phyloP scores from a whole-genome alignment of 1,140 invertebrate species.

The Amyelois transitella region DNA sequence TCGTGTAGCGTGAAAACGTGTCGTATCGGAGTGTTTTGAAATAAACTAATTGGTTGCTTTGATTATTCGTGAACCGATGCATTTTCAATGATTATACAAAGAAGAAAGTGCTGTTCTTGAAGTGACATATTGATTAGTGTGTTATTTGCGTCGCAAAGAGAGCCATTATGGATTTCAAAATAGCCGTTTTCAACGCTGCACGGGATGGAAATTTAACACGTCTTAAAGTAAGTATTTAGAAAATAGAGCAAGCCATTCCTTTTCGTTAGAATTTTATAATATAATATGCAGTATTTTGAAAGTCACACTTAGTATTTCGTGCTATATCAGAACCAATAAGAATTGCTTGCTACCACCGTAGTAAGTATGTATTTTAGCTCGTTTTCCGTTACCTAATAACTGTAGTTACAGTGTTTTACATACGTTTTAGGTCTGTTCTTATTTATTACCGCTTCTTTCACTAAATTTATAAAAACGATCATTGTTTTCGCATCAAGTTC shows the following conservation, averaged over 20 bases:
- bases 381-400: background rate
- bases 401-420: background rate
- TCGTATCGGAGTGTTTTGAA: conserved; percentile 68
- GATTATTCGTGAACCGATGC: conserved; percentile 45
- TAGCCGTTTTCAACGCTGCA: conserved; percentile 68
- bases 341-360: too few species aligned
- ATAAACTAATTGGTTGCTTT: conserved; percentile 59
- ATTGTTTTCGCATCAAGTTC: too few species aligned
- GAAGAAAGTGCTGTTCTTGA: conserved; percentile 62
- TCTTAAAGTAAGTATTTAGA: conserved; percentile 59
- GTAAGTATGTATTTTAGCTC: background rate
- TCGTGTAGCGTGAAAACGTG: conserved; percentile 35
- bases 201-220: conserved; percentile 65
- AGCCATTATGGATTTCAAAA: conserved; percentile 72
- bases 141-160: conserved; percentile 48
- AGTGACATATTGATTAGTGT: conserved; percentile 52
- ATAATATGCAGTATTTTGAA: too few species aligned
- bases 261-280: too few species aligned
- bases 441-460: too few species aligned
- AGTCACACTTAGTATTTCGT: too few species aligned
- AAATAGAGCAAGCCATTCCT: background rate
- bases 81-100: conserved; percentile 63
- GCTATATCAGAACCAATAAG: too few species aligned
- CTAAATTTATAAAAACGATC: too few species aligned
- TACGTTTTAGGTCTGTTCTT: too few species aligned